Percentiles rank a stretch among this genome's conserved stretches.
Conservation (phyloP, 2,113 vertebrate genomes). For the Lasiurus cinereus region DNA sequence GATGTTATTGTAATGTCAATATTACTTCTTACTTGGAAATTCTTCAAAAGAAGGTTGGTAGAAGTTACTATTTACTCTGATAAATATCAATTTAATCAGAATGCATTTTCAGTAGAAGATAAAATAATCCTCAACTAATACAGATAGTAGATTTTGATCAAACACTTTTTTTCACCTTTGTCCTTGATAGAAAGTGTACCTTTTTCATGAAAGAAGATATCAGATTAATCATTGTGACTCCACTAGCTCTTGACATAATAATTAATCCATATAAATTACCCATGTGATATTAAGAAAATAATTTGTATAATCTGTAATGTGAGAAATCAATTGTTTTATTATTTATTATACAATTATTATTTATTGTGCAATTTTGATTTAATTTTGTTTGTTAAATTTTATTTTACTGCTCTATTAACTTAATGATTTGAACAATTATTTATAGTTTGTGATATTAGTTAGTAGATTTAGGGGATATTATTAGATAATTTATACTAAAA, state of each 20-base stretch:
- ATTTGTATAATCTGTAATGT: constrained; percentile 73
- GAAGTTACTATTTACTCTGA: background rate
- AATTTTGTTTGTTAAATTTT: constrained; percentile 78
- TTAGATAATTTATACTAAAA: constrained; percentile 72
- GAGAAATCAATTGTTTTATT: constrained; percentile 79
- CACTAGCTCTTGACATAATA: constrained; percentile 69
- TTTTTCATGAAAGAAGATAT: constrained; percentile 31
- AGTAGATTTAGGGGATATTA: constrained; percentile 78
- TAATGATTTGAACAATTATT: constrained; percentile 80
- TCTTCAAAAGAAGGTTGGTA: constrained; percentile 41
- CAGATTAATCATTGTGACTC: constrained; percentile 67
- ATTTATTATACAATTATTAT: constrained; percentile 75
- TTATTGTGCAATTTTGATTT: constrained; percentile 80
- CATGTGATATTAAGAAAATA: constrained; percentile 75
- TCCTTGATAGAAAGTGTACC: background rate
- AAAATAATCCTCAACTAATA: background rate
- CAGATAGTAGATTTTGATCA: background rate
- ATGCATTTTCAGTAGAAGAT: background rate
- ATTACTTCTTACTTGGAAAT: constrained; percentile 20
- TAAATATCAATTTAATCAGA: background rate
- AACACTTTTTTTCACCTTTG: constrained; percentile 56
- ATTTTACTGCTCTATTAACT: constrained; percentile 77
- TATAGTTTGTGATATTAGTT: constrained; percentile 75
- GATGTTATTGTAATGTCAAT: background rate
- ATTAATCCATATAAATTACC: constrained; percentile 76